Base-by-base conservation (phyloP, 2,113 vertebrate genomes). In the Macroglossus sobrinus region DNA sequence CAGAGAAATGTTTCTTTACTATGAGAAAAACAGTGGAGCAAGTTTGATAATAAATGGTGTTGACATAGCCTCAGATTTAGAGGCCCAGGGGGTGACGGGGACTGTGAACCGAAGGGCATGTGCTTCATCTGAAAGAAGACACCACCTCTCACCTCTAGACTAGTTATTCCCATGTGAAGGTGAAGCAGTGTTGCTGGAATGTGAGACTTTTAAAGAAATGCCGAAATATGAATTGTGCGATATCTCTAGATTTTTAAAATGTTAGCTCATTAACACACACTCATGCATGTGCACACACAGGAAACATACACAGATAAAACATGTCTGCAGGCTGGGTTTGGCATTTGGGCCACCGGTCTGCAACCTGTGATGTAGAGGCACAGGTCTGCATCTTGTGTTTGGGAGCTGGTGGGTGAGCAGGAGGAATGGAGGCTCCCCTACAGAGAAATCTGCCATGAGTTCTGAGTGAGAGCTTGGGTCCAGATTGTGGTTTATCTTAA, bases 401-500 rank as follows among this genome's bases (percentile, higher is more conserved):
- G 63, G 57, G 68, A 93, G 93, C 40, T 78, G 59, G 72, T 1
- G 40, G 74, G 38, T 78, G 92, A 91, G 72, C 95, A 84, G 71
- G 33, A 30, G 78, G 63, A 40, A 69, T 43, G 18, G 64, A 91
- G 95, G 30, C 30, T 30, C 43, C 76, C 55, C n/a, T 5, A 0
- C 10, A 35, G 80, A 88, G 87, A 95, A 95, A 90, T 71, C 96
- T 89, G 72, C 43, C 66, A 40, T 64, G 84, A 85, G 45, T 61
- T 89, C 94, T 92, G 93, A 97, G 86, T 69, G 71, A 64, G 66
- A 93, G 93, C 43, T 69, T 74, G 76, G 71, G 84, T 92, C 96
- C 92, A 97, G 95, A 96, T 94, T 95, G 94, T 92, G 66, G 75
- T 71, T 96, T 89, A 78, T 96, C 61, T 93, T 94, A 93, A 97